Evolutionary conservation across 2,888 invertebrate species (phyloP), one percentile per base, ranked within the genome.

Genomic region (Andrena fulva): DNA sequence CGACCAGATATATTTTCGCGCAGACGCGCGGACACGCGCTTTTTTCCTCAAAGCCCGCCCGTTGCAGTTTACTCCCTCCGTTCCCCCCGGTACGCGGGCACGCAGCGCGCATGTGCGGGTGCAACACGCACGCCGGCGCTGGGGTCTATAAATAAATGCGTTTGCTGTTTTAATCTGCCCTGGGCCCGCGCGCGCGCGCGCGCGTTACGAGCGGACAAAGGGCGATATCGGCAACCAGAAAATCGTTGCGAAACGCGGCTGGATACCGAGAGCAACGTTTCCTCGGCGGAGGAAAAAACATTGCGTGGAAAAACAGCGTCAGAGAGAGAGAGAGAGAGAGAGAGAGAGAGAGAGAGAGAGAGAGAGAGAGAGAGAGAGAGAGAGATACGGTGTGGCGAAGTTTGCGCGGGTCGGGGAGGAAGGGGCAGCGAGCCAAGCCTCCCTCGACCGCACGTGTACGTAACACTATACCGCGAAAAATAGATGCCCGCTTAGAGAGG

Each of bases 71-170:
- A 66, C 63, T 62, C 52, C 20, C 20, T 52, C 60, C 60, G 64
- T 69, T 16, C 48, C 60, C 69, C 27, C 29, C n/a, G 54, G 48
- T 59, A 27, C 79, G 42, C 24, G n/a, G 31, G 52, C 72, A 16
- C 54, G 54, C n/a, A 8, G 33, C 54, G 20, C 59, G 29, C 20
- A 68, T 52, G 52, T 16, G 31, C 42, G n/a, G 20, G 59, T 50
- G 42, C 60, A 71, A 69, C 66, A 63, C 83, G 73, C 80, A 80
- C 80, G 76, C 24, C 69, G 54, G 56, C 48, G 67, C 70, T 72
- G 77, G 12, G 54, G 82, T 90, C 91, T 92, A 92, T 90, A 90
- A 91, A 92, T 92, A 92, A 90, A 87, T 80, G 83, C 85, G 80
- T 84, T 85, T 82, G 85, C 86, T 85, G 87, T 87, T 90, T 87